phyloP scores from a whole-genome alignment of 2,888 invertebrate genomes.

The Phaedon cochleariae region DNA sequence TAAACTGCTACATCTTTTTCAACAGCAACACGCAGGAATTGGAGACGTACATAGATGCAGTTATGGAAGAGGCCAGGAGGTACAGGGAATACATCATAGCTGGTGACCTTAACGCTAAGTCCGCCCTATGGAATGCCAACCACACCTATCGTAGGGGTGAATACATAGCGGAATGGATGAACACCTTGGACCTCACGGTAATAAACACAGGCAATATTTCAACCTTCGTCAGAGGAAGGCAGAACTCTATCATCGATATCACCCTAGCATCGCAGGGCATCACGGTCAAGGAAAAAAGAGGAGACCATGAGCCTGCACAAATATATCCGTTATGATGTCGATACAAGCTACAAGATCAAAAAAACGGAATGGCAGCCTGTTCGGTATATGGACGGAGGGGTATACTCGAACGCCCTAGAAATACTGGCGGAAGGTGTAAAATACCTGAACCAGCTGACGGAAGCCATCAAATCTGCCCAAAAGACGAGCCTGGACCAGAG shows the following conservation, averaged over 20 bases:
- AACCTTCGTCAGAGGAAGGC: neutral
- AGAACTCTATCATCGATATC: neutral
- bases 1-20: neutral
- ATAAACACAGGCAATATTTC: neutral
- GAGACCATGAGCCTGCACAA: neutral
- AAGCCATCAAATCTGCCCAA: no score
- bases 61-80: slow-evolving; percentile 2
- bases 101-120: slow-evolving; percentile 17
- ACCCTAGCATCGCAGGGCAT: neutral
- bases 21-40: neutral
- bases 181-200: neutral
- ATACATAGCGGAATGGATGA: slow-evolving; percentile 4
- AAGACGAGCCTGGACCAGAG: no score
- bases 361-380: no score
- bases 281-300: no score
- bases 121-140: slow-evolving; percentile 2
- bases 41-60: neutral
- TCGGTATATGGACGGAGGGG: neutral
- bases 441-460: no score
- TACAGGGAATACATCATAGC: neutral
- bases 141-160: slow-evolving; percentile 1
- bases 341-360: neutral
- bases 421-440: neutral
- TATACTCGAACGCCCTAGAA: neutral
- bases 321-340: neutral